Evolutionary conservation across 35 echinoderm and acorn worm genomes (phyloP).

Genomic region (Ophiothrix spiculata): DNA sequence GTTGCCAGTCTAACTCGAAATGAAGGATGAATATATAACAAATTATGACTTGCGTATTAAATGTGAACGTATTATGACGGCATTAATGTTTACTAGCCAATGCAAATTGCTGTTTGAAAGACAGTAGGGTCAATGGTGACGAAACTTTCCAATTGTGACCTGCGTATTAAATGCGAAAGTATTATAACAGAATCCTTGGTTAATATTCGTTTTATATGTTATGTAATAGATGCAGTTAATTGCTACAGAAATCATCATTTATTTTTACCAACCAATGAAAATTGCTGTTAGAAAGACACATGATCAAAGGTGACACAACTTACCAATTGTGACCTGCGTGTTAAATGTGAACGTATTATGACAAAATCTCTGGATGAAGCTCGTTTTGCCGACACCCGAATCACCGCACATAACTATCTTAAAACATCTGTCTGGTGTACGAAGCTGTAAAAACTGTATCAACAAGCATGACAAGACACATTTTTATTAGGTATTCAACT

Average conservation of each 20-base stretch:
- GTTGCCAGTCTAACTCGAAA: too few species aligned
- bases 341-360: constrained; percentile 86
- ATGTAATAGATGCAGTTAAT: neutral
- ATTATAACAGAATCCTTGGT: too few species aligned
- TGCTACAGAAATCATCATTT: neutral
- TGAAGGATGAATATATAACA: too few species aligned
- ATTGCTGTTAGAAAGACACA: too few species aligned
- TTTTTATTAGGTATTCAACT: neutral
- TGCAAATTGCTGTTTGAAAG: too few species aligned
- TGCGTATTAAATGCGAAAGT: too few species aligned
- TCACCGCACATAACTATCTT: constrained; percentile 96
- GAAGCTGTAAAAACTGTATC: constrained; percentile 79
- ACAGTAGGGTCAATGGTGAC: too few species aligned
- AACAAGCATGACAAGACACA: neutral
- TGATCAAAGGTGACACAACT: neutral
- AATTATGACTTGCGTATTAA: constrained; percentile 91
- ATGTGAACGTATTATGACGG: constrained; percentile 87
- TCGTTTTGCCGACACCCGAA: constrained; percentile 89
- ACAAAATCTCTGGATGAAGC: constrained; percentile 92
- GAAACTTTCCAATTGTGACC: too few species aligned
- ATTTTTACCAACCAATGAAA: too few species aligned
- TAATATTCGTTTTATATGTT: too few species aligned
- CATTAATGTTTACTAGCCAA: too few species aligned
- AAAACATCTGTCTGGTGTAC: constrained; percentile 92
- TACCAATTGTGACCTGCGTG: constrained; percentile 96